Evolutionary conservation across 2,113 vertebrate genomes (phyloP).

Genomic region (Camarhynchus parvulus): DNA sequence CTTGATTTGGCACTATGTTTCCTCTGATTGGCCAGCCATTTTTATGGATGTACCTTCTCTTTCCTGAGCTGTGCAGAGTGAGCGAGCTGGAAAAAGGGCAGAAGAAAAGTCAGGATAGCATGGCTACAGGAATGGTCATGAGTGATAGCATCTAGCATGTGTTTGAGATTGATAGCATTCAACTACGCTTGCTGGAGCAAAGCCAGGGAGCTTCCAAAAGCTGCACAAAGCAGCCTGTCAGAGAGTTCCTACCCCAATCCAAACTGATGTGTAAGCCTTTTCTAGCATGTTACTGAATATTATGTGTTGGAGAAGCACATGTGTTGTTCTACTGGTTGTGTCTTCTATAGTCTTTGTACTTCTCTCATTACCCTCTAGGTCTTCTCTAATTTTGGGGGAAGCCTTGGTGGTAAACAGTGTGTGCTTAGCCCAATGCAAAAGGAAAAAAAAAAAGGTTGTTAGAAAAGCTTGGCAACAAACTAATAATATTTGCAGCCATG

Average conservation of each 20-base stretch:
- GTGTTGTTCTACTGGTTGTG: background rate
- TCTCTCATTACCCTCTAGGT: background rate
- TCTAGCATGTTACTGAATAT: background rate
- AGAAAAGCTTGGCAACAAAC: background rate
- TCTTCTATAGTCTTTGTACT: background rate
- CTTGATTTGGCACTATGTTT: background rate
- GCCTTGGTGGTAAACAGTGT: background rate
- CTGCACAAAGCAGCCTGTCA: background rate
- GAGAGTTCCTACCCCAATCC: background rate
- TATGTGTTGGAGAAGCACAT: background rate
- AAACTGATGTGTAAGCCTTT: background rate
- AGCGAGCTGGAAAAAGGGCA: background rate
- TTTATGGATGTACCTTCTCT: background rate
- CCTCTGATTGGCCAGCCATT: background rate
- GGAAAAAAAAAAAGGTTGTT: background rate
- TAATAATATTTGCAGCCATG: background rate
- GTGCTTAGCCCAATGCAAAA: background rate
- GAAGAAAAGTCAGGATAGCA: background rate
- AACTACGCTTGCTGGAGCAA: background rate
- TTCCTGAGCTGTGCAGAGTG: background rate
- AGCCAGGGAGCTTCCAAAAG: conserved; percentile 13
- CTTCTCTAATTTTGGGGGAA: background rate
- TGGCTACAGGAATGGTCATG: background rate
- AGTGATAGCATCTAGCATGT: background rate
- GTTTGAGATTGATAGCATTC: background rate